Percentiles rank a stretch among this genome's conserved stretches.
These are phyloP conservation scores for Propithecus perrieri DNA, from an alignment of 2,797 vertebrate species.

Conservation along the genomic window DNA sequence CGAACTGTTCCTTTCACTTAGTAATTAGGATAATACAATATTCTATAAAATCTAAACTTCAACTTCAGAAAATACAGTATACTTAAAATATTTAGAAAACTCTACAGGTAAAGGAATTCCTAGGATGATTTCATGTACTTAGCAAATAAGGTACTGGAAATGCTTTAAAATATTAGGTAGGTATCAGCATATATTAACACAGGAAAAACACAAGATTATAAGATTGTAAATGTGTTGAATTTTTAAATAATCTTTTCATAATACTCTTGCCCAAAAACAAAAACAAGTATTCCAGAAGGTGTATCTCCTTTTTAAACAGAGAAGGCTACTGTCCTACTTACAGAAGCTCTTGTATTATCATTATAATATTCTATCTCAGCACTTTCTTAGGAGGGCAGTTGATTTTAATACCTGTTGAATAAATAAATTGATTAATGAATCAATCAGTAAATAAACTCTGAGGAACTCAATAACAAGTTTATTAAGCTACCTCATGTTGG, in stretches of 20 bases:
- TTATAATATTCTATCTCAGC: slow-evolving; percentile 72
- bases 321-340: slow-evolving; percentile 74
- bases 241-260: slow-evolving; percentile 37
- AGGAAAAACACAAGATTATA: slow-evolving; percentile 40
- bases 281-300: slow-evolving; percentile 33
- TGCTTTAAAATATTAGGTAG: slow-evolving; percentile 32
- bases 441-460: slow-evolving; percentile 57
- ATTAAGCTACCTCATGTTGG: slow-evolving; percentile 27
- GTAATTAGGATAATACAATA: neutral
- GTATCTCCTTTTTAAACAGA: slow-evolving; percentile 50
- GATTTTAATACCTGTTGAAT: slow-evolving; percentile 73
- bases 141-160: slow-evolving; percentile 43
- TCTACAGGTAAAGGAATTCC: slow-evolving; percentile 34
- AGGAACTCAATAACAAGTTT: slow-evolving; percentile 52
- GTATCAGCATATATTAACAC: neutral
- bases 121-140: neutral
- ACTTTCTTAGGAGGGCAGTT: slow-evolving; percentile 73
- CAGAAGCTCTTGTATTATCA: slow-evolving; percentile 71
- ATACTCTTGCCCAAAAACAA: slow-evolving; percentile 17
- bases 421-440: slow-evolving; percentile 70
- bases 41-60: slow-evolving; percentile 46
- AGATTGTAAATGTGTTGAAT: neutral
- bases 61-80: slow-evolving; percentile 39
- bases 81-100: slow-evolving; percentile 50
- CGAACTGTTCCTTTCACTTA: slow-evolving; percentile 4